phyloP scores from a whole-genome alignment of 2,113 vertebrate species.

The Mormyrus lacerda region DNA sequence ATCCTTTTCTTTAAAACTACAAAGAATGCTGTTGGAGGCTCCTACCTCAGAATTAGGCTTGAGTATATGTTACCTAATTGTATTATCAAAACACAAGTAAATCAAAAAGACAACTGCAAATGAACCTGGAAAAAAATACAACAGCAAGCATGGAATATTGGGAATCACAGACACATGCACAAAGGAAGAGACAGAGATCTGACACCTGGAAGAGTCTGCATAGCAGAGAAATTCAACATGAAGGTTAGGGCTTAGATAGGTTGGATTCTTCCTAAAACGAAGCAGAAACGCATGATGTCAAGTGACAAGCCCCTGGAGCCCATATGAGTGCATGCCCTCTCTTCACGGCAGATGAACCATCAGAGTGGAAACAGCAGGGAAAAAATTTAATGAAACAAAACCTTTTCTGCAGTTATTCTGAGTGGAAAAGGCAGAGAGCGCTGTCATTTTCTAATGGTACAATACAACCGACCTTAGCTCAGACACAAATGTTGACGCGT shows the following conservation, averaged over 20 bases:
- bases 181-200: neutral
- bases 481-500: neutral
- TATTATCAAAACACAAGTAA: neutral
- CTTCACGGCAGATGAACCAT: neutral
- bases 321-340: neutral
- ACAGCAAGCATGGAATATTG: neutral
- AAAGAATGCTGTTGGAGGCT: neutral
- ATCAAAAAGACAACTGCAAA: neutral
- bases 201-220: neutral
- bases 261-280: neutral
- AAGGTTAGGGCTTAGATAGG: neutral
- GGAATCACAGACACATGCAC: neutral
- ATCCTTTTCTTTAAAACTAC: neutral
- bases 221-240: neutral
- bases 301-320: neutral
- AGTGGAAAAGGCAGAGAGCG: neutral
- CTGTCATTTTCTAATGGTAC: neutral
- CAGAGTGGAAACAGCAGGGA: constrained; percentile 5
- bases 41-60: neutral
- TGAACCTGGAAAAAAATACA: neutral
- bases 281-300: neutral
- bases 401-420: neutral
- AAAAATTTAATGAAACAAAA: neutral
- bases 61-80: neutral
- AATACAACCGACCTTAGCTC: neutral